Conservation (phyloP, 2,888 invertebrate species). For the Kryphioiulus occultus region DNA sequence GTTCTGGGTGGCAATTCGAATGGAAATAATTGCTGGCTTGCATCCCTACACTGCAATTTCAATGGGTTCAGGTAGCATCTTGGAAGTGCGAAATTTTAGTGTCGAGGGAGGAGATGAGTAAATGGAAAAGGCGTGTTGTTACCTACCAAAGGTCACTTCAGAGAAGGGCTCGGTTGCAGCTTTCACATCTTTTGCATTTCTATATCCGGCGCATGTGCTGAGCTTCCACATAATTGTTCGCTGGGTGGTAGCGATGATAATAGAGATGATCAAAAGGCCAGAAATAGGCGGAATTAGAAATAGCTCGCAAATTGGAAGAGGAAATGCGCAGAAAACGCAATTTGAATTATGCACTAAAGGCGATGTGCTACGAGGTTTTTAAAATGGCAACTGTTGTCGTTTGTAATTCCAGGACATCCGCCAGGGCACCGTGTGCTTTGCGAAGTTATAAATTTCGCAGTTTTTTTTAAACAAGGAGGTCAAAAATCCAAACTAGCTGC, state of each 20-base stretch:
- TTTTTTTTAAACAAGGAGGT: no score
- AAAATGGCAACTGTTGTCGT: neutral
- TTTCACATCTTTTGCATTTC: neutral
- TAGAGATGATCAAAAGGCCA: conserved; percentile 17
- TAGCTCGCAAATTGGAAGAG: conserved; percentile 1
- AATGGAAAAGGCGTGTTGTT: conserved; percentile 35
- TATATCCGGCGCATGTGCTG: neutral
- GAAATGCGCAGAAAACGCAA: neutral
- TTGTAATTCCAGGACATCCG: no score
- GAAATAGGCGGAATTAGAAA: conserved; percentile 31
- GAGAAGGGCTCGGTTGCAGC: neutral
- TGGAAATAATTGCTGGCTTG: neutral
- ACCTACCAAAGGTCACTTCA: conserved; percentile 31
- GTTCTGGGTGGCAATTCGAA: neutral
- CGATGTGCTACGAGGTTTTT: neutral
- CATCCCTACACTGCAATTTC: neutral
- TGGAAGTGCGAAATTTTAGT: conserved; percentile 17
- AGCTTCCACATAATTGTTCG: neutral
- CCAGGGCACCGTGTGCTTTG: no score
- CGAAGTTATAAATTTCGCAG: neutral
- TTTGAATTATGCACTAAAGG: neutral
- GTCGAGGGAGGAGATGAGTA: conserved; percentile 4
- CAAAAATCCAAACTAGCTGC: no score
- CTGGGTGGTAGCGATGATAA: conserved; percentile 20
- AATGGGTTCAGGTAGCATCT: conserved; percentile 19